These are phyloP conservation scores for Paradoxurus hermaphroditus DNA, from an alignment of 2,113 vertebrate genomes.

Conservation along the genomic window DNA sequence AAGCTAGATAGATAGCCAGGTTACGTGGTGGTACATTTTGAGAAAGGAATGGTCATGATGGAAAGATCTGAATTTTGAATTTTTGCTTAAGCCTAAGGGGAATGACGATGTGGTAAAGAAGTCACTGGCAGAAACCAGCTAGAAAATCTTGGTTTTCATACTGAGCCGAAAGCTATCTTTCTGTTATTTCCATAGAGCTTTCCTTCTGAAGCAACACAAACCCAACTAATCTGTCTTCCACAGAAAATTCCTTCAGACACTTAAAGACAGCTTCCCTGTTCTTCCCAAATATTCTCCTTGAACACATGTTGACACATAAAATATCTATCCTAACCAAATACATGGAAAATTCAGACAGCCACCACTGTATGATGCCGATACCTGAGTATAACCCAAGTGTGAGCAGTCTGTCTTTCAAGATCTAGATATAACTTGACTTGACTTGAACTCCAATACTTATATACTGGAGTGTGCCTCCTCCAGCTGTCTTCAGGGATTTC, in stretches of 20 bases:
- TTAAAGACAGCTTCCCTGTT: neutral
- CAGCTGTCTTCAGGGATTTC: neutral
- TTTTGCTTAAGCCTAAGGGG: neutral
- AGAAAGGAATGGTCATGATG: neutral
- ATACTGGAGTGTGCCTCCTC: neutral
- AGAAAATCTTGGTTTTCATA: neutral
- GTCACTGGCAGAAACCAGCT: neutral
- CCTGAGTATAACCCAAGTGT: neutral
- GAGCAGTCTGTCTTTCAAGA: neutral
- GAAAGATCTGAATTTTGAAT: neutral
- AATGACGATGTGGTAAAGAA: neutral
- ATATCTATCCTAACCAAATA: neutral
- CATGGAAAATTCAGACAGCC: neutral
- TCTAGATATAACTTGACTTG: neutral
- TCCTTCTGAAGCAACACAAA: neutral
- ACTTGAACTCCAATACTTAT: neutral
- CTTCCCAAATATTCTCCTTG: neutral
- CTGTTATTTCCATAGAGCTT: neutral
- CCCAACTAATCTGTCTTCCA: neutral
- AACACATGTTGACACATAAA: neutral
- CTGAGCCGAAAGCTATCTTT: neutral
- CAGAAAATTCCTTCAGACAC: neutral
- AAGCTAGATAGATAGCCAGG: neutral
- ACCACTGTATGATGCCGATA: neutral
- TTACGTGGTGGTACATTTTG: neutral